Percentiles rank a stretch among this genome's conserved stretches.
Evolutionary conservation across 2,797 vertebrate species (phyloP).

Genomic region (Austrolebias charrua): DNA sequence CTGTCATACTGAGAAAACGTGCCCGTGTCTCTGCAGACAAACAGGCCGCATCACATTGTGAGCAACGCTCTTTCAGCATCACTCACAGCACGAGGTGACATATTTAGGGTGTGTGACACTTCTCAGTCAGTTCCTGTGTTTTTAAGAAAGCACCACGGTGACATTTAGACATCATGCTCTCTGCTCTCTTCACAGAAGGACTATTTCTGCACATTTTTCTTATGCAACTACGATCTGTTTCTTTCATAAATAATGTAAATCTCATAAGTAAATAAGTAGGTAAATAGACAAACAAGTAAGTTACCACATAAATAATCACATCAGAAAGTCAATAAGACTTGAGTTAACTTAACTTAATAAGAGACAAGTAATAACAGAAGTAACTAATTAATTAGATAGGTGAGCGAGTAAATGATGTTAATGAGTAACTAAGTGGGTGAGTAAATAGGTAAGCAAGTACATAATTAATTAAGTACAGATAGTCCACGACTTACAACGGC

Average conservation of each 20-base stretch:
- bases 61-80: neutral
- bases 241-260: too few species aligned
- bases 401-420: too few species aligned
- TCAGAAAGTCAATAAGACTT: too few species aligned
- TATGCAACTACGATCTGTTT: too few species aligned
- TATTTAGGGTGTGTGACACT: conserved; percentile 9
- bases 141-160: conserved; percentile 38
- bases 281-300: too few species aligned
- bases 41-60: neutral
- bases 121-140: conserved; percentile 51
- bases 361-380: neutral
- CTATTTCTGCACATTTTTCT: too few species aligned
- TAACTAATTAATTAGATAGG: neutral
- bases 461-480: too few species aligned
- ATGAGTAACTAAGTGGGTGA: too few species aligned
- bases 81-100: conserved; percentile 4
- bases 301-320: too few species aligned
- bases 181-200: neutral
- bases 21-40: neutral
- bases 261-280: too few species aligned
- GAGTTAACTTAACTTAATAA: neutral
- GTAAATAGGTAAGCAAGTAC: too few species aligned
- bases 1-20: conserved; percentile 16
- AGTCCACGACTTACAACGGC: too few species aligned
- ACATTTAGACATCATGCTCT: conserved; percentile 1